Conservation (phyloP, 2,888 invertebrate genomes). For the Oligia latruncula region DNA sequence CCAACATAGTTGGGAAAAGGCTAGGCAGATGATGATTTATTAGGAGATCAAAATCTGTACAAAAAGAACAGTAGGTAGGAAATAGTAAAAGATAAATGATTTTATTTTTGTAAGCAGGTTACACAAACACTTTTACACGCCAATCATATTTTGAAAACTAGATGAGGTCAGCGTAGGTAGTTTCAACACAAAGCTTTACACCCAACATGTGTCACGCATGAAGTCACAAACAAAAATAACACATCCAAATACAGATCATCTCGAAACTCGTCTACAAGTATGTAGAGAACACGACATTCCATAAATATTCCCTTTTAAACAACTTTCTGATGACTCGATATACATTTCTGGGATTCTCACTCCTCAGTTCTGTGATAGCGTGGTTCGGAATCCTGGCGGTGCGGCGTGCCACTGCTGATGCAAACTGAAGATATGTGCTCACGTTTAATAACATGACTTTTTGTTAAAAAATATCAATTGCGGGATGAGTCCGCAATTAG, state of each 20-base stretch:
- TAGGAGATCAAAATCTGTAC: background rate
- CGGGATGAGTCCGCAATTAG: constrained; percentile 61
- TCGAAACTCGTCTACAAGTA: constrained; percentile 27
- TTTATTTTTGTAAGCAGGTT: no score
- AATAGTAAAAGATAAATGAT: background rate
- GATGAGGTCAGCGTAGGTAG: background rate
- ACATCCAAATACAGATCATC: constrained; percentile 41
- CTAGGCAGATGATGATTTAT: no score
- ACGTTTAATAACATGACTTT: constrained; percentile 58
- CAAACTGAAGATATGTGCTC: constrained; percentile 56
- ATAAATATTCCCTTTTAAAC: constrained; percentile 49
- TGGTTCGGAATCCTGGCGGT: constrained; percentile 53
- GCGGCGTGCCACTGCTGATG: constrained; percentile 59
- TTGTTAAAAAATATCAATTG: constrained; percentile 64
- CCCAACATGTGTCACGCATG: constrained; percentile 52
- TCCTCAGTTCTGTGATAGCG: constrained; percentile 42
- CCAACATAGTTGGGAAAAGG: no score
- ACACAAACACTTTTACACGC: no score
- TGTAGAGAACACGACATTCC: constrained; percentile 55
- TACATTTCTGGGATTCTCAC: constrained; percentile 53
- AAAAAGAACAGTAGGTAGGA: background rate
- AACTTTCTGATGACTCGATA: constrained; percentile 60
- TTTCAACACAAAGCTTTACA: constrained; percentile 26
- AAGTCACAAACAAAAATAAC: constrained; percentile 55
- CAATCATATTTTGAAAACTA: no score